phyloP scores from a whole-genome alignment of 1,140 invertebrate genomes.

The roundworm (Caenorhabditis elegans) region DNA sequence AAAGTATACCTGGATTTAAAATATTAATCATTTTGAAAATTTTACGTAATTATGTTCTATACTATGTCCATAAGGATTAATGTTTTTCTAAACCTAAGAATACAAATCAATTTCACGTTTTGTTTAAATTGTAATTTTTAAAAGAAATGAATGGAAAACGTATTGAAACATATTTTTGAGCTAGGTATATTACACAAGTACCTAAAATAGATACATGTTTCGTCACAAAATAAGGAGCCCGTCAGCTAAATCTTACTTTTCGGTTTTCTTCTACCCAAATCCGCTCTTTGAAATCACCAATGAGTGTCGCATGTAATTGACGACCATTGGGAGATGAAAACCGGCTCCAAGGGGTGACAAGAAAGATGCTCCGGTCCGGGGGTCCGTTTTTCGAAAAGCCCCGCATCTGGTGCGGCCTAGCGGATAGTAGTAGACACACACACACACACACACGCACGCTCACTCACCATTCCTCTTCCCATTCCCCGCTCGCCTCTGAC shows the following conservation, averaged over 20 bases:
- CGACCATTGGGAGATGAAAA: neutral
- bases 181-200: no score
- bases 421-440: neutral
- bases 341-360: neutral
- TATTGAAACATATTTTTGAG: no score
- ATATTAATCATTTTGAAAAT: no score
- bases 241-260: neutral
- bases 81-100: no score
- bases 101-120: no score
- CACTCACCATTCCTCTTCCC: neutral
- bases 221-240: neutral
- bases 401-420: conserved; percentile 2
- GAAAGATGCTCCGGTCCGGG: no score
- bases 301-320: conserved; percentile 25
- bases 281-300: conserved; percentile 18
- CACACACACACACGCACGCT: neutral
- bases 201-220: no score
- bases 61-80: no score
- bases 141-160: no score
- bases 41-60: no score
- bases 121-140: no score
- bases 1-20: no score
- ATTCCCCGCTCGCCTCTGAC: neutral
- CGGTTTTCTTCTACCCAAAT: neutral
- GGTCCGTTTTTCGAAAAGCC: conserved; percentile 10